Evolutionary conservation across 2,888 invertebrate species (phyloP).

Genomic region (Malthinus flaveolus): DNA sequence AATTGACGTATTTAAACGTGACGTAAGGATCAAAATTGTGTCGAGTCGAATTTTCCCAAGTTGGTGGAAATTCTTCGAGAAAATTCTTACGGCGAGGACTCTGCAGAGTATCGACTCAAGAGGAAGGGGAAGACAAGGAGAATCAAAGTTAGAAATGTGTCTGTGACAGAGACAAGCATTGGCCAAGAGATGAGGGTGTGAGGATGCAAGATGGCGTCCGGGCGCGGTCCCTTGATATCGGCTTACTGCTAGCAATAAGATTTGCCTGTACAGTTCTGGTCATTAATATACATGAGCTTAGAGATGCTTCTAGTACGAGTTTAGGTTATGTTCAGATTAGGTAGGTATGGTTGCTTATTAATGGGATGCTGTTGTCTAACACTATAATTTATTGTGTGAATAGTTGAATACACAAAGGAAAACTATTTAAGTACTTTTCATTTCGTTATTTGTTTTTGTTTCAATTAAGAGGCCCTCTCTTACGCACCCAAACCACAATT

Average conservation of each 20-base stretch:
- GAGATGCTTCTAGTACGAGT: constrained; percentile 36
- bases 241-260: constrained; percentile 55
- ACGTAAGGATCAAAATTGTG: constrained; percentile 12
- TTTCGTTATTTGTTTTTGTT: too few relatives aligned
- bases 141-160: constrained; percentile 31
- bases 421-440: neutral
- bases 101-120: constrained; percentile 54
- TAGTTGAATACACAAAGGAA: constrained; percentile 7
- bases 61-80: constrained; percentile 47
- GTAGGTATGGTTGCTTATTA: constrained; percentile 27
- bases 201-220: constrained; percentile 53
- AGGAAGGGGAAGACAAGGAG: constrained; percentile 44
- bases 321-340: constrained; percentile 40
- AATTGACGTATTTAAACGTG: neutral
- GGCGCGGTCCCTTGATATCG: constrained; percentile 53
- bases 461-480: too few relatives aligned
- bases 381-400: constrained; percentile 10
- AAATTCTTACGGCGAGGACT: constrained; percentile 49
- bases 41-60: constrained; percentile 30
- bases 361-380: constrained; percentile 7
- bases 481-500: too few relatives aligned
- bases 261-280: constrained; percentile 54
- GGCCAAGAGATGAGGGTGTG: constrained; percentile 42
- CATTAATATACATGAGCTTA: constrained; percentile 55
- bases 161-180: constrained; percentile 43